Evolutionary conservation across 1,140 invertebrate genomes (phyloP).

Genomic region (Diachasmimorpha longicaudata): DNA sequence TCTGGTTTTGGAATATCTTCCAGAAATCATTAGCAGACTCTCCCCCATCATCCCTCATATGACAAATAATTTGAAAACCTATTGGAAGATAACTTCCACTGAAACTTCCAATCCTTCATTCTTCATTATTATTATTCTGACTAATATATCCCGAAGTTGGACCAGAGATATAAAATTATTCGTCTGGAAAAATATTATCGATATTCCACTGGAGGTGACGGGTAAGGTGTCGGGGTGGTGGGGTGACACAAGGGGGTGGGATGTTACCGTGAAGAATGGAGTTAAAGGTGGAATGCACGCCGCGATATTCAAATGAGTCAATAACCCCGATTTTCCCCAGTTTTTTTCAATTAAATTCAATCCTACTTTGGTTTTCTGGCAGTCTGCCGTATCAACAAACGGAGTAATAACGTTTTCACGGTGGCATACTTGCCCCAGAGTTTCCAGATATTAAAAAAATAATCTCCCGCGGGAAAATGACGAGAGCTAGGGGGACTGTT

Average conservation of each 20-base stretch:
- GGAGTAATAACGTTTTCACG: conserved; percentile 14
- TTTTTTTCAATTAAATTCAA: conserved; percentile 38
- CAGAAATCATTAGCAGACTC: no score
- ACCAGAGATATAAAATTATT: conserved; percentile 26
- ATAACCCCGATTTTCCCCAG: conserved; percentile 32
- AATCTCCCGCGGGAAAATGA: conserved; percentile 7
- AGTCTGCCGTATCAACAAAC: conserved; percentile 6
- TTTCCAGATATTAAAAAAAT: conserved; percentile 24
- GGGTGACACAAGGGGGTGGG: neutral
- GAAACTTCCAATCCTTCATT: no score
- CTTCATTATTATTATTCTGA: neutral
- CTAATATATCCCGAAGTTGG: conserved; percentile 23
- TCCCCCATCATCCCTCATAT: no score
- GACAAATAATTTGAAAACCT: no score
- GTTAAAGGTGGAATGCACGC: neutral
- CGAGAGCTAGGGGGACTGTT: neutral
- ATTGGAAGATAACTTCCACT: no score
- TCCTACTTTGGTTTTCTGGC: conserved; percentile 32
- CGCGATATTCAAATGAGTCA: conserved; percentile 40
- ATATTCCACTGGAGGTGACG: conserved; percentile 17
- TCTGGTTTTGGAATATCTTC: no score
- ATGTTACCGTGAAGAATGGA: neutral
- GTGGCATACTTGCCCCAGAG: neutral
- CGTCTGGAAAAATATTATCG: conserved; percentile 30
- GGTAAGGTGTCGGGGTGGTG: neutral